These are phyloP conservation scores for Nymphalis polychloros DNA, from an alignment of 2,888 invertebrate genomes.

Conservation along the genomic window DNA sequence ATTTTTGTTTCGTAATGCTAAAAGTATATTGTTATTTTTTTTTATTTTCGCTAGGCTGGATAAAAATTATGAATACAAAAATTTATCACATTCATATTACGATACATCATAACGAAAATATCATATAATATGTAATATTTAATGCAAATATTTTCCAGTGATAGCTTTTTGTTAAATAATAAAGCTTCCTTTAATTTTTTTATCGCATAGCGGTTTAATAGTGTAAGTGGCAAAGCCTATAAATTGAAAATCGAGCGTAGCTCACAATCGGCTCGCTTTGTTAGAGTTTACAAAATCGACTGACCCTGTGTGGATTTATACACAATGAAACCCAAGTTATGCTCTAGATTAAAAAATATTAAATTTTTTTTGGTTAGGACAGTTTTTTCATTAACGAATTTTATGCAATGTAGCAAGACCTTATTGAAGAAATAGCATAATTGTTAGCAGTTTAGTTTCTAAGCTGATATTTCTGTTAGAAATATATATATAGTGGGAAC, in stretches of 20 bases:
- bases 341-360: background rate
- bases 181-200: background rate
- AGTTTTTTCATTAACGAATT: background rate
- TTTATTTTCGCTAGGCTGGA: background rate
- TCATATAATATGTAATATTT: background rate
- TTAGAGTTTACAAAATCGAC: conserved; percentile 32
- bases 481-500: too few species aligned
- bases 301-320: conserved; percentile 27
- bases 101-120: too few species aligned
- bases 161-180: background rate
- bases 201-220: conserved; percentile 7
- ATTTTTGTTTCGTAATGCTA: too few species aligned
- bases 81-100: too few species aligned
- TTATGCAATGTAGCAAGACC: background rate
- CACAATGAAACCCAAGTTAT: conserved; percentile 13
- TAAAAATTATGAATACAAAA: background rate
- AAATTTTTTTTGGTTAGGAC: background rate
- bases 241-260: conserved; percentile 23
- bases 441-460: too few species aligned
- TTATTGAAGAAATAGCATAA: too few species aligned
- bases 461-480: too few species aligned
- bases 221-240: conserved; percentile 16
- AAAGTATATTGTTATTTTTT: too few species aligned
- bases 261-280: conserved; percentile 29
- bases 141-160: background rate